phyloP scores from a whole-genome alignment of 1,140 invertebrate genomes.

The Leguminivora glycinivorella region DNA sequence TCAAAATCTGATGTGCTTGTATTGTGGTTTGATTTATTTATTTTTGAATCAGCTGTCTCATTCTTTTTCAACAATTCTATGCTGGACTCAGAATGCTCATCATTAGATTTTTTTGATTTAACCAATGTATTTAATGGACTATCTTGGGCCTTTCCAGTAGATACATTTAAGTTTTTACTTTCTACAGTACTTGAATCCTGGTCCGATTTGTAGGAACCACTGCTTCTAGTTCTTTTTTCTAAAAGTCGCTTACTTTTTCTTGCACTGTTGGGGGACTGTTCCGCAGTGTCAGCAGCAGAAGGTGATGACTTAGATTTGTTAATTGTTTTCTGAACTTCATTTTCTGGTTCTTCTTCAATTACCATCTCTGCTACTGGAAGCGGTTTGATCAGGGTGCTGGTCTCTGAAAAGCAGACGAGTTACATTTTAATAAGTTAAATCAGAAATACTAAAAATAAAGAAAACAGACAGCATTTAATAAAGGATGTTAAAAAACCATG shows the following conservation, averaged over 20 bases:
- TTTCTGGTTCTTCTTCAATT: slow-evolving; percentile 58
- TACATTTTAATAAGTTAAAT: not conserved
- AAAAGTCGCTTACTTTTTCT: slow-evolving; percentile 48
- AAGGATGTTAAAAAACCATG: no score
- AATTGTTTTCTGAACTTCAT: slow-evolving; percentile 34
- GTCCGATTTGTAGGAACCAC: not conserved
- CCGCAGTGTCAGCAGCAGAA: slow-evolving; percentile 11
- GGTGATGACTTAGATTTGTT: slow-evolving; percentile 7
- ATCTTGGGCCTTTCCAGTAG: not conserved
- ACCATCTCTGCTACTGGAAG: slow-evolving; percentile 43
- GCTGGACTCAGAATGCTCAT: not conserved
- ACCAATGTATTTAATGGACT: slow-evolving; percentile 2
- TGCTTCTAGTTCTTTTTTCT: slow-evolving; percentile 29
- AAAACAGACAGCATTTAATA: no score
- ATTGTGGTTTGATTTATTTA: not conserved
- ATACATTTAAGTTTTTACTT: not conserved
- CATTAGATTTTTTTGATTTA: not conserved
- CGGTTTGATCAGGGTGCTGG: slow-evolving; percentile 35
- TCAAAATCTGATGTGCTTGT: slow-evolving; percentile 1
- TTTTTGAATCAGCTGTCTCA: not conserved
- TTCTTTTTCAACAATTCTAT: not conserved
- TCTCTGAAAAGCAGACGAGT: slow-evolving; percentile 40
- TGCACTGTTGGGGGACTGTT: slow-evolving; percentile 27
- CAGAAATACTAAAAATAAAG: no score
- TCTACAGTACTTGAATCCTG: not conserved